A percentile compares a stretch with the other conserved stretches of the same genome.
phyloP scores from a whole-genome alignment of 1,140 invertebrate species.

The Drosophila triauraria region DNA sequence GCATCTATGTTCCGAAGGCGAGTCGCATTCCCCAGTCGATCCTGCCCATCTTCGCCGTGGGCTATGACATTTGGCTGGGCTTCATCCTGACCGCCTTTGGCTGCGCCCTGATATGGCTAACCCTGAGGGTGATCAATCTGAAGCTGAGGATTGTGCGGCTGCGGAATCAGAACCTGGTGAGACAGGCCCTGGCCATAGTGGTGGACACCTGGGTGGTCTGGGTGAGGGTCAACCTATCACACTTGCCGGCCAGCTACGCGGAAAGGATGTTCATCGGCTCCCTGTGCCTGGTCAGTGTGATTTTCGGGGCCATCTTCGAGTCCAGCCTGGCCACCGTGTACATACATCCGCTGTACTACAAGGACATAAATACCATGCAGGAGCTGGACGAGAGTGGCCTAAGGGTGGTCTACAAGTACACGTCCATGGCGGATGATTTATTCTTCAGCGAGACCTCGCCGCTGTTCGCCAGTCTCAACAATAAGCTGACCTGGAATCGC shows the following conservation, averaged over 20 bases:
- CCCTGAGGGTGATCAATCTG: conserved; percentile 53
- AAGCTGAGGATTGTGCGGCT: conserved; percentile 48
- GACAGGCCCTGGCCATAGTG: conserved; percentile 65
- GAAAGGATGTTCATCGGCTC: conserved; percentile 77
- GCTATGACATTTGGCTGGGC: conserved; percentile 78
- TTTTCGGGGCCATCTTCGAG: conserved; percentile 83
- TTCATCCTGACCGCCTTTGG: conserved; percentile 65
- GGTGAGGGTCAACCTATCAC: conserved; percentile 67
- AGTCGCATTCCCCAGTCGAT: conserved; percentile 84
- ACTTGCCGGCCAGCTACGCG: conserved; percentile 65
- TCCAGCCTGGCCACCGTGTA: conserved; percentile 84
- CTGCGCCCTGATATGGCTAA: conserved; percentile 66
- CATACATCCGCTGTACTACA: conserved; percentile 83
- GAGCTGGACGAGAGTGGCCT: conserved; percentile 84
- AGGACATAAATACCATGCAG: conserved; percentile 84
- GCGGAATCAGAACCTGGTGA: conserved; percentile 5
- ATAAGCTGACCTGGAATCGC: conserved; percentile 66
- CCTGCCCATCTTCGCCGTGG: conserved; percentile 80
- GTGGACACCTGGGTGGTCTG: conserved; percentile 79
- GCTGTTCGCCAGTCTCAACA: conserved; percentile 72
- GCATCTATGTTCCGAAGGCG: conserved; percentile 85
- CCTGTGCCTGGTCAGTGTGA: conserved; percentile 82
- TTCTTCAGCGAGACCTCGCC: conserved; percentile 81
- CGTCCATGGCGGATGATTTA: conserved; percentile 81
- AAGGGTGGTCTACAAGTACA: conserved; percentile 78